Base-by-base conservation (phyloP, 2,888 invertebrate genomes). In the Luffia ferchaultella region DNA sequence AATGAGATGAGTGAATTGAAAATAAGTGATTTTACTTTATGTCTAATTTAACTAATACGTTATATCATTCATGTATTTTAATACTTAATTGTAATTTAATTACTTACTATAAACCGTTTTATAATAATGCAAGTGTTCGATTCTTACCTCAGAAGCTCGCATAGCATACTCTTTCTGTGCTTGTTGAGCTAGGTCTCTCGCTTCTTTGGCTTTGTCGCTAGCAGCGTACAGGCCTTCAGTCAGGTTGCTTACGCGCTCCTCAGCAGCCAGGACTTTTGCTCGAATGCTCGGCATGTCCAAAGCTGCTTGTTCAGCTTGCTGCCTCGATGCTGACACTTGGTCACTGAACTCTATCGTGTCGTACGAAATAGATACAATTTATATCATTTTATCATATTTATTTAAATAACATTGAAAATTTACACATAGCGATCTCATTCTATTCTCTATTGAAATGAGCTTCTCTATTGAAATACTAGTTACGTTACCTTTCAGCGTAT, bases 291-390 rank as follows among this genome's bases (percentile, higher is more conserved):
- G 88, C 16, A 97, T 90, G 54, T 89, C 88, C 54, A 86, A 72
- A 15, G 96, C 75, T 0, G 97, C 95, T 54, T 91, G 86, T 44
- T 90, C 85, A 0, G 98, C 97, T 56, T 90, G 89, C 46, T 89
- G 87, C 52, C 93, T 92, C 53, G 94, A 96, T 56, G 91, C 90
- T 57, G 93, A 90, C 1, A 97, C 96, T 74, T 95, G 90, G 52
- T 92, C 89, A 68, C 97, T 95, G 82, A 98, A 98, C 67, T 92
- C 93, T 93, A 62, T 48, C 62, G 63, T 58, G 53, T 50, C 44
- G 54, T 59, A 45, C 18, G 7, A 40, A 41, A 12, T 40, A 40
- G 12, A 40, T 7, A 9, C n/a, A n/a, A n/a, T n/a, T n/a, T n/a
- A n/a, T n/a, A n/a, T n/a, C n/a, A n/a, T n/a, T n/a, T n/a, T n/a